These are phyloP conservation scores for Stenodema calcarata DNA, from an alignment of 2,888 invertebrate genomes.

Conservation along the genomic window DNA sequence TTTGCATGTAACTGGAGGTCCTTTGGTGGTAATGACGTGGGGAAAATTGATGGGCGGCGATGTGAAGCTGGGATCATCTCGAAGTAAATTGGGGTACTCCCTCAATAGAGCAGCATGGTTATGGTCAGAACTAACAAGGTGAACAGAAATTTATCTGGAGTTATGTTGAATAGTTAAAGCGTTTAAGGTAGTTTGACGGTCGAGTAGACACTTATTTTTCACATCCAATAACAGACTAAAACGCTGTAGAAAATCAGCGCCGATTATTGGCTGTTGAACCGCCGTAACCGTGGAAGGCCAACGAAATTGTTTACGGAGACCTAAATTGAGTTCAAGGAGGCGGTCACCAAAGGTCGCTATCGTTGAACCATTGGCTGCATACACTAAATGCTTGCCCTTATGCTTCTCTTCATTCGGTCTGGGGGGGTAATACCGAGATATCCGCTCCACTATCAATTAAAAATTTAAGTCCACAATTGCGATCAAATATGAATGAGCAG, in stretches of 20 bases:
- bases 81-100: neutral
- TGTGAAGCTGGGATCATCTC: neutral
- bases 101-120: neutral
- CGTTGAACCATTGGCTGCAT: neutral
- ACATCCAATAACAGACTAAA: neutral
- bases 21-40: slow-evolving; percentile 25
- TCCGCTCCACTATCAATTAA: neutral
- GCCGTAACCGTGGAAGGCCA: neutral
- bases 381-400: neutral
- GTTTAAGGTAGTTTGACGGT: no score
- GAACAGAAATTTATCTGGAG: neutral
- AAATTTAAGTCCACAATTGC: neutral
- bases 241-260: neutral
- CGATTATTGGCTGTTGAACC: neutral
- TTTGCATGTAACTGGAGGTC: slow-evolving; percentile 53
- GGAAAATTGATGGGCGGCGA: neutral
- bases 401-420: neutral
- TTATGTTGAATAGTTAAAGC: neutral
- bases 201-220: no score
- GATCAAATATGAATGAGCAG: neutral
- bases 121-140: neutral
- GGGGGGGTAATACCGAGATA: neutral
- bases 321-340: neutral
- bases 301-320: neutral
- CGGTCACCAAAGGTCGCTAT: neutral